phyloP scores from a whole-genome alignment of 2,113 vertebrate genomes.

The Nesogale talazaci region DNA sequence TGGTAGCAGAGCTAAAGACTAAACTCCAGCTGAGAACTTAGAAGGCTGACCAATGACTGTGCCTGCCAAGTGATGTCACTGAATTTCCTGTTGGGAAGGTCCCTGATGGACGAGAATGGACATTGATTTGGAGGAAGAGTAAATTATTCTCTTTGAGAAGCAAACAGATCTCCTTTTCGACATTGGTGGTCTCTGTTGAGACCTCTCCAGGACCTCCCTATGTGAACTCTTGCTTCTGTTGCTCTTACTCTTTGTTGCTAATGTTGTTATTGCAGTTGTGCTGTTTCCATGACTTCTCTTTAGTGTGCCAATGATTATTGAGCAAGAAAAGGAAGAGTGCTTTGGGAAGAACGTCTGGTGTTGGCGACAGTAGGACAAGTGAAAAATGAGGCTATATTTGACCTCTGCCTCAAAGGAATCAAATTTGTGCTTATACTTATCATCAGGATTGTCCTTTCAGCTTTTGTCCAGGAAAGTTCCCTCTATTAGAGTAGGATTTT shows the following conservation, averaged over 20 bases:
- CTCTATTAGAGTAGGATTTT: not conserved
- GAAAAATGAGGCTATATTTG: not conserved
- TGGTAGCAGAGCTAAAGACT: not conserved
- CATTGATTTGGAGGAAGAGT: not conserved
- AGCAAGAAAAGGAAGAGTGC: not conserved
- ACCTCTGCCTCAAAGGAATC: not conserved
- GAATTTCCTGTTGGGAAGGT: not conserved
- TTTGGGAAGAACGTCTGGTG: not conserved
- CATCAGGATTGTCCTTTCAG: not conserved
- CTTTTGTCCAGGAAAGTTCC: not conserved
- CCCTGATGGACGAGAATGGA: not conserved
- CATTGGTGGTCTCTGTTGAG: not conserved
- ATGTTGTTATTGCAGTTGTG: not conserved
- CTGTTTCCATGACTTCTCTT: not conserved
- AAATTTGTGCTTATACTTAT: not conserved
- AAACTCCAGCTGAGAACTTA: not conserved
- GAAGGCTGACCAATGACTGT: not conserved
- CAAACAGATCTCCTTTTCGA: not conserved
- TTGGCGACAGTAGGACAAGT: not conserved
- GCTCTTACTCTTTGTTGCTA: not conserved
- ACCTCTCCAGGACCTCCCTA: not conserved
- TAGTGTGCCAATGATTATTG: not conserved
- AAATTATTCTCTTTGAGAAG: not conserved
- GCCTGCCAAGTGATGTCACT: not conserved
- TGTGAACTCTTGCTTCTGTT: not conserved